Evolutionary conservation across 2,888 invertebrate genomes (phyloP).

Genomic region (Synanthedon andrenaeformis): DNA sequence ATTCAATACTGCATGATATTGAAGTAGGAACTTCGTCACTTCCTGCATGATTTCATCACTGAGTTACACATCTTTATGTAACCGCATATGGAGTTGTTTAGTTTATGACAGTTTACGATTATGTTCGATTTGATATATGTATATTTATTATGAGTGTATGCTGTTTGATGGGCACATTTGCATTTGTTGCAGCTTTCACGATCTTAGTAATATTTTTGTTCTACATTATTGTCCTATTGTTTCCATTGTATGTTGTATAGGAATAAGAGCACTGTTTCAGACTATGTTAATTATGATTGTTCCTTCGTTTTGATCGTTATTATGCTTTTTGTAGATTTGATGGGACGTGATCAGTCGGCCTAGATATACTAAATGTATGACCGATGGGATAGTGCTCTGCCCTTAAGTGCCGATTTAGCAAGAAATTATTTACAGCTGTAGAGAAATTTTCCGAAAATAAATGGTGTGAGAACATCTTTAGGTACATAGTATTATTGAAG

Average conservation of each 20-base stretch:
- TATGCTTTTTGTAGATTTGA: too few species aligned
- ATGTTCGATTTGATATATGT: background rate
- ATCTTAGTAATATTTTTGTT: background rate
- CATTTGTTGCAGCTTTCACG: background rate
- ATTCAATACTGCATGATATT: constrained; percentile 11
- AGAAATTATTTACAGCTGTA: too few species aligned
- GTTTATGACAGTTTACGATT: background rate
- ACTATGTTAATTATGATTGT: too few species aligned
- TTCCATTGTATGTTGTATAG: background rate
- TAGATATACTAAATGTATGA: too few species aligned
- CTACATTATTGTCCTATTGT: background rate
- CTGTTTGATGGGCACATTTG: background rate
- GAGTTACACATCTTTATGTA: background rate
- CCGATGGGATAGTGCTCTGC: too few species aligned
- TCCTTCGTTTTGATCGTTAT: too few species aligned
- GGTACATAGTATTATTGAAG: too few species aligned
- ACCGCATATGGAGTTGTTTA: background rate
- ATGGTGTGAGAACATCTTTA: too few species aligned
- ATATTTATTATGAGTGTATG: background rate
- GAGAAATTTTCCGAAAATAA: too few species aligned
- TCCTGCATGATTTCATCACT: constrained; percentile 18
- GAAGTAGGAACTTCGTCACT: constrained; percentile 8
- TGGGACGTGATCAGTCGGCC: too few species aligned
- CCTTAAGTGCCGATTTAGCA: too few species aligned
- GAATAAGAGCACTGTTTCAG: too few species aligned